These are phyloP conservation scores for Stercorarius parasiticus DNA, from an alignment of 2,113 vertebrate species.

Conservation along the genomic window DNA sequence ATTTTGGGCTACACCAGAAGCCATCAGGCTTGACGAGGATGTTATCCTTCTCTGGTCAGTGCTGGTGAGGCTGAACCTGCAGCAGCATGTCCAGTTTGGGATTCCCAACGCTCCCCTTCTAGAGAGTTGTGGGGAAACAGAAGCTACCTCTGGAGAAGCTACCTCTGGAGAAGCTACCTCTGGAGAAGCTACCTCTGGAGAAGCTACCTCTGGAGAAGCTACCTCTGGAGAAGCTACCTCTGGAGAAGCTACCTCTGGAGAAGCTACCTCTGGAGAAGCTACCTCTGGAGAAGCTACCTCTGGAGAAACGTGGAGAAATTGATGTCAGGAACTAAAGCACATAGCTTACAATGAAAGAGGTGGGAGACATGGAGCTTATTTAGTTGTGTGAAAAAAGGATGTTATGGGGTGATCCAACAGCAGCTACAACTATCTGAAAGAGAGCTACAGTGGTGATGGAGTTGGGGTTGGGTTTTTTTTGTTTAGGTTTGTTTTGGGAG, in stretches of 20 bases:
- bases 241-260: background rate
- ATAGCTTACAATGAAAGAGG: background rate
- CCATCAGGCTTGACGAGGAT: fast-evolving
- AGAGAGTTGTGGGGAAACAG: background rate
- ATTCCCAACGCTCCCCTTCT: background rate
- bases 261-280: background rate
- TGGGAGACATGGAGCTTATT: background rate
- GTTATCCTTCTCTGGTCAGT: background rate
- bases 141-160: background rate
- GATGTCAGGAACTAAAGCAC: background rate
- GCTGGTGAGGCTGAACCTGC: background rate
- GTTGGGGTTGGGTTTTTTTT: background rate
- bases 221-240: background rate
- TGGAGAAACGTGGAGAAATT: background rate
- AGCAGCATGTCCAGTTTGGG: background rate
- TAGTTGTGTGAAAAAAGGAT: background rate
- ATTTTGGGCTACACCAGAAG: background rate
- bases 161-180: background rate
- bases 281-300: background rate
- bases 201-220: background rate
- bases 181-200: background rate
- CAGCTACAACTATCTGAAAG: background rate
- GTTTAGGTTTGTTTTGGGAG: background rate
- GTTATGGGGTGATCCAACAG: background rate
- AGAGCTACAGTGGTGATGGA: background rate